A percentile compares a stretch with the other conserved stretches of the same genome.
Evolutionary conservation across 2,888 invertebrate genomes (phyloP).

Genomic region (Capitulum mitella): DNA sequence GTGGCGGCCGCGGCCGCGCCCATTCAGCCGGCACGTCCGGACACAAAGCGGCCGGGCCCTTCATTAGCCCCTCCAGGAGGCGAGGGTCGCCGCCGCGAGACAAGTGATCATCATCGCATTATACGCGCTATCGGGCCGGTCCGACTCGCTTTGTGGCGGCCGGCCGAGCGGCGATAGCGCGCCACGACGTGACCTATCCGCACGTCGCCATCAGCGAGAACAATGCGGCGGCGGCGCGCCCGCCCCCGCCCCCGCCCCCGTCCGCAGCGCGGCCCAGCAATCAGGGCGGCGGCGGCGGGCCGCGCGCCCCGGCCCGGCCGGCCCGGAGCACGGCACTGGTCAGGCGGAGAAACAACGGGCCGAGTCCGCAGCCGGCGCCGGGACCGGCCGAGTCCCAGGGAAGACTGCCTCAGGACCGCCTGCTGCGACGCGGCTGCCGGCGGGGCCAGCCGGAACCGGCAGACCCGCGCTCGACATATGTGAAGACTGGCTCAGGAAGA

Average conservation of each 20-base stretch:
- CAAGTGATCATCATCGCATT: background rate
- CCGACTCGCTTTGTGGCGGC: background rate
- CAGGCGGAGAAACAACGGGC: no score
- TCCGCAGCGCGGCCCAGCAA: background rate
- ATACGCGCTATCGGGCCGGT: constrained; percentile 1
- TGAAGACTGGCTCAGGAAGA: no score
- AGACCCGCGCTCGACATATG: no score
- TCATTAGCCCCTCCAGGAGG: constrained; percentile 9
- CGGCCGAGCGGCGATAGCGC: background rate
- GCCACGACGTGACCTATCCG: constrained; percentile 6
- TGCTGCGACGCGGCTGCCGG: no score
- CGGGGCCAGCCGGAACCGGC: no score
- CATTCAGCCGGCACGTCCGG: constrained; percentile 6
- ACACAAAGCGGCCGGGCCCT: background rate
- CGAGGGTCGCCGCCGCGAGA: background rate
- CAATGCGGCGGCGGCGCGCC: background rate
- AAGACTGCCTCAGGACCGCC: no score
- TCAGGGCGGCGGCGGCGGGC: background rate
- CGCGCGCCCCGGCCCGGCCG: background rate
- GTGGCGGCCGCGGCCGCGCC: background rate
- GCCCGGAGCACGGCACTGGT: background rate
- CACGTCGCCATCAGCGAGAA: background rate
- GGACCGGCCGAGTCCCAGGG: no score
- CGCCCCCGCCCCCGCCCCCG: no score
- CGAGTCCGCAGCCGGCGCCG: no score